These are phyloP conservation scores for Pachyramphus minor DNA, from an alignment of 2,113 vertebrate species.

Conservation along the genomic window DNA sequence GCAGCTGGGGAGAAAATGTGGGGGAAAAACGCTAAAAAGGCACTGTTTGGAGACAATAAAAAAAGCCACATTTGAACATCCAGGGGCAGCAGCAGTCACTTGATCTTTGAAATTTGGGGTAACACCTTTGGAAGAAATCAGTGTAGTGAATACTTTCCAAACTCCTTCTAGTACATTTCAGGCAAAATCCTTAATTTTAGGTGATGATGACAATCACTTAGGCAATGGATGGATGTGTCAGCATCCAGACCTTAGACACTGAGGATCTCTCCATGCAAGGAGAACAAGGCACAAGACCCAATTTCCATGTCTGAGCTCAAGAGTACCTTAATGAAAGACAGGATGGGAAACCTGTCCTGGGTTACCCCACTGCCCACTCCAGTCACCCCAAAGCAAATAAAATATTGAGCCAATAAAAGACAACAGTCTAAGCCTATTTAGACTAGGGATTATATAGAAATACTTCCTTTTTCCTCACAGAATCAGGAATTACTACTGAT, in stretches of 20 bases:
- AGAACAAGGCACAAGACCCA: neutral
- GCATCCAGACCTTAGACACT: neutral
- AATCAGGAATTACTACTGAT: neutral
- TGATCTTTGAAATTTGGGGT: neutral
- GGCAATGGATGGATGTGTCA: neutral
- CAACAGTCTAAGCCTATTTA: neutral
- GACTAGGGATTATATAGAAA: neutral
- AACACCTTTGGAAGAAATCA: neutral
- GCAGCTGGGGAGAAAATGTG: neutral
- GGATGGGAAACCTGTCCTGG: neutral
- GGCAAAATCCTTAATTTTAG: neutral
- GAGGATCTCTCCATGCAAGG: neutral
- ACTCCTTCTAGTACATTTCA: neutral
- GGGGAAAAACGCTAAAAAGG: neutral
- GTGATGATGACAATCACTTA: rapidly evolving
- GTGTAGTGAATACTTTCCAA: neutral
- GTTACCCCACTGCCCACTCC: neutral
- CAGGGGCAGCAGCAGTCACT: neutral
- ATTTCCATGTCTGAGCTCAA: neutral
- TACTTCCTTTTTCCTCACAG: neutral
- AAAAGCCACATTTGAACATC: neutral
- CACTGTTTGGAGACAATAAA: neutral
- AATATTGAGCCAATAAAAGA: neutral
- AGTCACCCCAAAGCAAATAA: neutral
- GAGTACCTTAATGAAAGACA: neutral